Base-by-base conservation (phyloP, 2,888 invertebrate genomes). In the Eilema caniola region DNA sequence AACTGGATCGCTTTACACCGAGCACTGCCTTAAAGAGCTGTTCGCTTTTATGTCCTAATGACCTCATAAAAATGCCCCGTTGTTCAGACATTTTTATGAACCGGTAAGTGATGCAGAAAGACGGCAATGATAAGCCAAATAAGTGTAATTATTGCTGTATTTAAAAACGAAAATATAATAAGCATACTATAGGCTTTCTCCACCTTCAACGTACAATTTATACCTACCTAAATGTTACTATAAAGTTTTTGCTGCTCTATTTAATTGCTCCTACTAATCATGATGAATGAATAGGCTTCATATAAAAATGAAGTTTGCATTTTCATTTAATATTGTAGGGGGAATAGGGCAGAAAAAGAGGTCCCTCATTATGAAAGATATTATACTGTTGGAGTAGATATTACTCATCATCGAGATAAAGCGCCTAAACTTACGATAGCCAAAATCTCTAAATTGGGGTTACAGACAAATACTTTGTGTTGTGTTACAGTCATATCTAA, bases 21-120 rank as follows among this genome's bases (percentile, higher is more conserved):
- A 89, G 89, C 92, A 90, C 86, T 79, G 82, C 81, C 89, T 90
- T 92, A 92, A 92, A 90, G 89, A 90, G 86, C 89, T 83, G 87
- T 91, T 90, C 83, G 87, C 90, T 90, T 93, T 93, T 91, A 93
- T 90, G 88, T 86, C 82, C 75, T 90, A 91, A 92, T 91, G 91
- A 90, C 89, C 90, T 87, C 82, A 89, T 90, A 91, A 91, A 53
- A 91, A 90, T 87, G 86, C 86, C 83, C 83, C 75, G 84, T 75
- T 79, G 75, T 77, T 77, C 78, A 67, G 71, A 72, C 60, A 66
- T 62, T 53, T 77, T 80, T 82, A 85, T 79, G 78, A 76, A 72
- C 69, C 72, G 71, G 70, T 78, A 73, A 82, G 71, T 75, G 76
- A 83, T 71, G 72, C 69, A 72, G 61, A 31, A n/a, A 61, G 20